Conservation (phyloP, 2,113 vertebrate genomes). For the Halcyon malimbica region DNA sequence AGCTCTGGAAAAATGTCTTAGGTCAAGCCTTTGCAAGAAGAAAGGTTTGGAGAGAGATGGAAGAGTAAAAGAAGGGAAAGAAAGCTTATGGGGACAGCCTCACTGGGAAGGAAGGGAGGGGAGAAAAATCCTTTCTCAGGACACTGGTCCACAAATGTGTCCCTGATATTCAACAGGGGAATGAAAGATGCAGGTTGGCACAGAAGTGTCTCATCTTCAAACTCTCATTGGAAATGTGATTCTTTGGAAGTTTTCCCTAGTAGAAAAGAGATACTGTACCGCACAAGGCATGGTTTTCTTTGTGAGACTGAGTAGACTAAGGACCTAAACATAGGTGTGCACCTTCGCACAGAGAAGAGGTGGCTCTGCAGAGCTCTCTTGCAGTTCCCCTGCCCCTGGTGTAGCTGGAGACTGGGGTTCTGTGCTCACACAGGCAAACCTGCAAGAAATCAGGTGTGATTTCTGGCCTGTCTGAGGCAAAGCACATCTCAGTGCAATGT, state of each 20-base stretch:
- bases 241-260: not conserved
- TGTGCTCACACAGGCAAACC: not conserved
- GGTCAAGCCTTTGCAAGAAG: not conserved
- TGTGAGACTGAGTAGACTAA: not conserved
- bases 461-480: not conserved
- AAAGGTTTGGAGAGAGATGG: not conserved
- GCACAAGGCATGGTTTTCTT: not conserved
- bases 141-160: not conserved
- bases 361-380: not conserved
- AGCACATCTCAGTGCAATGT: not conserved
- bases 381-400: not conserved
- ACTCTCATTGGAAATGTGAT: not conserved
- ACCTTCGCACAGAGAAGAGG: not conserved
- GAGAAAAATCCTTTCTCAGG: not conserved
- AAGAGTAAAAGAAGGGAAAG: not conserved
- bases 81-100: not conserved
- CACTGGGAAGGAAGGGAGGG: not conserved
- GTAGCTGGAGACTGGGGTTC: rapidly evolving
- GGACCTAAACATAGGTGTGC: rapidly evolving
- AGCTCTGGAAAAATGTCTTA: not conserved
- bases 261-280: not conserved
- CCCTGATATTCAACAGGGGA: not conserved
- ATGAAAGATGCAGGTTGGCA: not conserved
- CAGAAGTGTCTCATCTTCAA: not conserved
- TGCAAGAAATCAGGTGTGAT: not conserved